Base-by-base conservation (phyloP, 2,797 vertebrate species). In the Linurgus olivaceus region DNA sequence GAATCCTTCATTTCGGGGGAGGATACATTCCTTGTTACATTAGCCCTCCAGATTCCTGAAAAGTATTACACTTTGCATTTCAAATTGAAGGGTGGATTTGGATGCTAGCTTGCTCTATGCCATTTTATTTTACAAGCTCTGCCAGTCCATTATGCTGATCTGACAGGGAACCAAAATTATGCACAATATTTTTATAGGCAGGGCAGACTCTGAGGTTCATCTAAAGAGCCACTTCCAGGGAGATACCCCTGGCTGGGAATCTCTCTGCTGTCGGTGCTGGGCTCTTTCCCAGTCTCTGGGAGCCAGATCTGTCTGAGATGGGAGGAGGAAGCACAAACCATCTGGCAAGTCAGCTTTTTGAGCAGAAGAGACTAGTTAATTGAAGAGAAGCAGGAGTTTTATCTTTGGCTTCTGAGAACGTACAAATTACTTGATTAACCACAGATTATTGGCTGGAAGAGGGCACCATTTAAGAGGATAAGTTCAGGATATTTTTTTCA, bases 331-430 rank as follows among this genome's bases (percentile, higher is more conserved):
- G 75, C 9, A 40, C 35, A 93, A 90, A 55, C 59, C 45, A 24
- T 74, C 75, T 94, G 87, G 55, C 72, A 93, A 93, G 45, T 28
- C 17, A 48, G 17, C 25, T 96, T 97, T 95, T 87, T 76, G 81
- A 86, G 40, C 28, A 85, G 67, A 68, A 86, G 61, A 92, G 28
- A 44, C 13, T 48, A 59, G 17, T 52, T 38, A 52, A 33, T 7
- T 81, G 55, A 86, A 94, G 44, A 76, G 35, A 44, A 20, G 15
- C 5, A 70, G 29, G 31, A 72, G 67, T 71, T 84, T 44, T 51
- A n/a, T 63, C 33, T 81, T 72, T 57, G 24, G 18, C 48, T 80
- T 61, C 47, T 58, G 51, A 62, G 29, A 20, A 57, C 3, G 15
- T 38, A 70, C 8, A 65, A 61, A 40, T 65, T 45, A 24, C 17